Conservation (phyloP, 2,113 vertebrate genomes). For the Tenebrosternarchus preto region DNA sequence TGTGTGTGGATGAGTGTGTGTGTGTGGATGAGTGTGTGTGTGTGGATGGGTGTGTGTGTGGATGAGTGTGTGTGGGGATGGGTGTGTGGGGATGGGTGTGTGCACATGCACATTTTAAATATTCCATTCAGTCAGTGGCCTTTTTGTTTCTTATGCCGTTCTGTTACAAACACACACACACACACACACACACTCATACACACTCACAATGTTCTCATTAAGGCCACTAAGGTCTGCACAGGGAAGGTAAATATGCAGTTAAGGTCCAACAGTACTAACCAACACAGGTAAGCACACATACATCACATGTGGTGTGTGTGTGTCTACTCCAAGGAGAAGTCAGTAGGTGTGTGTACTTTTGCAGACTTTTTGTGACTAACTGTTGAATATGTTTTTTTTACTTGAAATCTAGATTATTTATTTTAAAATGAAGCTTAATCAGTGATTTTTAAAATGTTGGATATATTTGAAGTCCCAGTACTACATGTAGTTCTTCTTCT, state of each 20-base stretch:
- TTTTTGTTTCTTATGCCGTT: constrained; percentile 38
- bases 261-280: background rate
- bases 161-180: background rate
- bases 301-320: background rate
- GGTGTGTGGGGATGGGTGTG: background rate
- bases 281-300: background rate
- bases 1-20: too few species aligned
- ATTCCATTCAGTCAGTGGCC: constrained; percentile 60
- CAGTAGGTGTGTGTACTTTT: background rate
- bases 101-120: background rate
- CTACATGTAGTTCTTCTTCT: background rate
- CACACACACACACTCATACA: background rate
- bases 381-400: constrained; percentile 49
- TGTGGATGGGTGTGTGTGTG: background rate
- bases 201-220: background rate
- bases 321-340: background rate
- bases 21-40: constrained; percentile 9
- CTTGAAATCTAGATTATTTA: constrained; percentile 54
- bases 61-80: constrained; percentile 18
- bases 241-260: too few species aligned
- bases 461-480: background rate
- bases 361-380: background rate
- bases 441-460: constrained; percentile 6
- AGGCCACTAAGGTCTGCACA: too few species aligned
- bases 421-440: constrained; percentile 38